phyloP scores from a whole-genome alignment of 1,140 invertebrate genomes.

The Drosophila arizonae region DNA sequence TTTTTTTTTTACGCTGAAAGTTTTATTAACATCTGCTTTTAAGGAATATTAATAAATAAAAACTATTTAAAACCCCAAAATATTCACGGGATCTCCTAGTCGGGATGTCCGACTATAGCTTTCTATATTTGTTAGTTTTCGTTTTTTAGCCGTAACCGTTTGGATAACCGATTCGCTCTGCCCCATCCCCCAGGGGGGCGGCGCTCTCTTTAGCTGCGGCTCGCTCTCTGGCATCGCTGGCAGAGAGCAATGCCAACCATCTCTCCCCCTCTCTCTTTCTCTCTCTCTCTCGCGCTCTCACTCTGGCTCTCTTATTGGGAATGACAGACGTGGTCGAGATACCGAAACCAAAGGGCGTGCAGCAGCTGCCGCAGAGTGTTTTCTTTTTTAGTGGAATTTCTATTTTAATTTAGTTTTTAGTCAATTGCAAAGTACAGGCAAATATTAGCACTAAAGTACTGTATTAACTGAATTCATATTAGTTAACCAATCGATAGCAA shows the following conservation, averaged over 20 bases:
- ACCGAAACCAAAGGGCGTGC: conserved; percentile 54
- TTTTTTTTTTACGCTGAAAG: background rate
- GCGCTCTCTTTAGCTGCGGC: conserved; percentile 2
- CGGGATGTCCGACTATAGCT: too few relatives aligned
- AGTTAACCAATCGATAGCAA: conserved; percentile 10
- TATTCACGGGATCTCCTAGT: too few relatives aligned
- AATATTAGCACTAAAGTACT: background rate
- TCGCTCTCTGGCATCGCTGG: too few relatives aligned
- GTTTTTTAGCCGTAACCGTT: background rate
- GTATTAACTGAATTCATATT: conserved; percentile 4
- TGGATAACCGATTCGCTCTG: conserved; percentile 19
- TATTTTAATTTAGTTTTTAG: conserved; percentile 50
- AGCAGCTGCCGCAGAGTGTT: conserved; percentile 23
- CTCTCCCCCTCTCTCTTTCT: conserved; percentile 17
- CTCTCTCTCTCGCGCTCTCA: conserved; percentile 16
- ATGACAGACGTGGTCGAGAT: conserved; percentile 52
- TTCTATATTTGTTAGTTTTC: too few relatives aligned
- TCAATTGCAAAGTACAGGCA: conserved; percentile 16
- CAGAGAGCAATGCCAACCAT: background rate
- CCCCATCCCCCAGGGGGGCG: conserved; percentile 29
- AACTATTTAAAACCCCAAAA: too few relatives aligned
- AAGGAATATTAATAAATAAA: too few relatives aligned
- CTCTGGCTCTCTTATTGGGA: conserved; percentile 10
- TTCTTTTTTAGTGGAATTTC: conserved; percentile 54
- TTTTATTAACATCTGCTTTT: too few relatives aligned